Evolutionary conservation across 2,888 invertebrate genomes (phyloP).

Genomic region (Napeogenes inachia): DNA sequence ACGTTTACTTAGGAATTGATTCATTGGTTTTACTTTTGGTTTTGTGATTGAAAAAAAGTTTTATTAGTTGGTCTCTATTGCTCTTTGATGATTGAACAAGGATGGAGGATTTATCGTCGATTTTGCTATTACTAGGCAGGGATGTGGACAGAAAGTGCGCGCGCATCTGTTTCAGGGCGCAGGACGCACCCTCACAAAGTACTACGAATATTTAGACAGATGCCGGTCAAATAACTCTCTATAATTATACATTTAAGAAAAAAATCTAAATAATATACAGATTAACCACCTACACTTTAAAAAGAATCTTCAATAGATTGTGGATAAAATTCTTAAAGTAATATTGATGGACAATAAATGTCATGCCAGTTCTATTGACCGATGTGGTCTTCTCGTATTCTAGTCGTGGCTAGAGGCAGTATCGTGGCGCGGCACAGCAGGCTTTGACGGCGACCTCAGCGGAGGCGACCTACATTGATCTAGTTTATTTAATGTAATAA

Average conservation of each 20-base stretch:
- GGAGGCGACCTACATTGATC: slow-evolving; percentile 51
- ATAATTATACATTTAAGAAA: background rate
- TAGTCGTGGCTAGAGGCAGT: slow-evolving; percentile 65
- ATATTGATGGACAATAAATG: slow-evolving; percentile 1
- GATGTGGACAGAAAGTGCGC: slow-evolving; percentile 59
- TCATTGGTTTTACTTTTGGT: slow-evolving; percentile 14
- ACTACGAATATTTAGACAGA: slow-evolving; percentile 58
- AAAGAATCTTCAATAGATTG: background rate
- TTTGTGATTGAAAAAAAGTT: slow-evolving; percentile 7
- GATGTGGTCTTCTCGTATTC: slow-evolving; percentile 48
- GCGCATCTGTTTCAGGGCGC: slow-evolving; percentile 71
- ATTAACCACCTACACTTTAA: background rate
- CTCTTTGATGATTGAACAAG: slow-evolving; percentile 11
- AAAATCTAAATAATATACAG: background rate
- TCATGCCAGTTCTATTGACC: slow-evolving; percentile 46
- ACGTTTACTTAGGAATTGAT: slow-evolving; percentile 16
- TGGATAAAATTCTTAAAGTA: background rate
- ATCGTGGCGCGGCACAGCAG: slow-evolving; percentile 64
- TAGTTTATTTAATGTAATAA: slow-evolving; percentile 24
- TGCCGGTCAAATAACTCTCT: slow-evolving; percentile 9
- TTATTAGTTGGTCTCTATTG: slow-evolving; percentile 17
- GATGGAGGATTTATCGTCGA: slow-evolving; percentile 22
- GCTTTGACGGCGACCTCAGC: slow-evolving; percentile 62
- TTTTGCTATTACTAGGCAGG: slow-evolving; percentile 29
- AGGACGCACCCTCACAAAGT: slow-evolving; percentile 59